Evolutionary conservation across 2,113 vertebrate genomes (phyloP).

Genomic region (Periophthalmodon schlosseri): DNA sequence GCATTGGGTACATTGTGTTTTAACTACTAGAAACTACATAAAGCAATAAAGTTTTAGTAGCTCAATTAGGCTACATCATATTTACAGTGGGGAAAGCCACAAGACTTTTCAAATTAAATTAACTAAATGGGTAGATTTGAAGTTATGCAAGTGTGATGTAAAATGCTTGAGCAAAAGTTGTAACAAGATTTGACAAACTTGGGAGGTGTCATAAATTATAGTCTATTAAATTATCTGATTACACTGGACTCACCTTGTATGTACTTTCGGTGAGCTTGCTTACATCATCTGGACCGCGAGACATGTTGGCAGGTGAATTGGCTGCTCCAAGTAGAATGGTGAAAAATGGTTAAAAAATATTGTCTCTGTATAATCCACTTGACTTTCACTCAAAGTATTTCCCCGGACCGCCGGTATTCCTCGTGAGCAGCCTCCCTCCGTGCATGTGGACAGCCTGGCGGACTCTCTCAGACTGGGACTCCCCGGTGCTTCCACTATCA

Average conservation of each 20-base stretch:
- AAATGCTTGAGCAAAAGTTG: background rate
- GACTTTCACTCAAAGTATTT: slow-evolving; percentile 22
- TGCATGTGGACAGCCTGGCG: slow-evolving; percentile 29
- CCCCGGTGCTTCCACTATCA: background rate
- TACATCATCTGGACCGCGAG: slow-evolving; percentile 87
- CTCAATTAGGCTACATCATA: background rate
- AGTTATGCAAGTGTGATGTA: background rate
- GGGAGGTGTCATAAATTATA: too few species aligned
- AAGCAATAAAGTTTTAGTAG: slow-evolving; percentile 15
- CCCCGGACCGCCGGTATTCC: slow-evolving; percentile 21
- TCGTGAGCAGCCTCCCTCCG: slow-evolving; percentile 21
- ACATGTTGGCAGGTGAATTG: slow-evolving; percentile 76
- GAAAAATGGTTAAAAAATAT: background rate
- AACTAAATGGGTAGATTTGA: background rate
- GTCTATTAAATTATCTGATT: background rate
- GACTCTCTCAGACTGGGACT: slow-evolving; percentile 19
- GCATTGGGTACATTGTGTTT: slow-evolving; percentile 5
- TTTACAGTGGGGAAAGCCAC: background rate
- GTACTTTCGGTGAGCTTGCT: slow-evolving; percentile 92
- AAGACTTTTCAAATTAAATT: background rate
- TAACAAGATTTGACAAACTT: background rate
- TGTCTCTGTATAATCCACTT: slow-evolving; percentile 28
- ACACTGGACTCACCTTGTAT: slow-evolving; percentile 82
- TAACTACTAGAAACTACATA: slow-evolving; percentile 10
- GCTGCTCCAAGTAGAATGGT: slow-evolving; percentile 5